Base-by-base conservation (phyloP, 2,113 vertebrate species). In the Opisthocomus hoazin region DNA sequence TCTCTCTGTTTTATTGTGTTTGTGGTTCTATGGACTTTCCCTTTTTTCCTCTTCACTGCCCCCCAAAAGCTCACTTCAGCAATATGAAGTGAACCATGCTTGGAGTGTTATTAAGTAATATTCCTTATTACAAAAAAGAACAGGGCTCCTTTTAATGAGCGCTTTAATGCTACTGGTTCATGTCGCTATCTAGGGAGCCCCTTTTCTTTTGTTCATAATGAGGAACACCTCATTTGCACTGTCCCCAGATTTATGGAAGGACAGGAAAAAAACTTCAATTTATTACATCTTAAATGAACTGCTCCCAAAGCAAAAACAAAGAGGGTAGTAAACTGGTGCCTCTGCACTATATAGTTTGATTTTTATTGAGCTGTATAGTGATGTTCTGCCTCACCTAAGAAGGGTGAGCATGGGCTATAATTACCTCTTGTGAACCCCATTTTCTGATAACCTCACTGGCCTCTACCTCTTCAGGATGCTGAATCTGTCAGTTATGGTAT, bases 241-340 rank as follows among this genome's bases (percentile, higher is more conserved):
- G 91, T 97, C 94, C 89, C 89, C 92, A 89, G 97, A 98, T 98
- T 98, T 98, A 98, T 97, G 91, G 95, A 87, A 79, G 94, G 81
- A 89, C 63, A 50, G 93, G 90, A 45, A 86, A 91, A 92, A 92
- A 80, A 5, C 91, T 96, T 90, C 89, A 64, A 97, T 98, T 97
- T 98, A 98, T 97, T 97, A 90, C 90, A 56, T 96, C 96, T 97
- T 97, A 98, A 98, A 98, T 90, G 97, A 98, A 97, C 95, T 92
- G 95, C 97, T 97, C 97, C 97, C 97, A 93, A 96, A 98, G 97
- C 97, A 95, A 97, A 98, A 98, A 87, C 96, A 97, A 97, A 97
- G 96, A 97, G 84, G 85, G 96, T 84, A 90, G 77, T 95, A 97
- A 97, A 97, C 82, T 89, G 74, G 75, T 89, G 82, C 79, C 80